Evolutionary conservation across 1,140 invertebrate genomes (phyloP).

Genomic region (Eriocheir sinensis): DNA sequence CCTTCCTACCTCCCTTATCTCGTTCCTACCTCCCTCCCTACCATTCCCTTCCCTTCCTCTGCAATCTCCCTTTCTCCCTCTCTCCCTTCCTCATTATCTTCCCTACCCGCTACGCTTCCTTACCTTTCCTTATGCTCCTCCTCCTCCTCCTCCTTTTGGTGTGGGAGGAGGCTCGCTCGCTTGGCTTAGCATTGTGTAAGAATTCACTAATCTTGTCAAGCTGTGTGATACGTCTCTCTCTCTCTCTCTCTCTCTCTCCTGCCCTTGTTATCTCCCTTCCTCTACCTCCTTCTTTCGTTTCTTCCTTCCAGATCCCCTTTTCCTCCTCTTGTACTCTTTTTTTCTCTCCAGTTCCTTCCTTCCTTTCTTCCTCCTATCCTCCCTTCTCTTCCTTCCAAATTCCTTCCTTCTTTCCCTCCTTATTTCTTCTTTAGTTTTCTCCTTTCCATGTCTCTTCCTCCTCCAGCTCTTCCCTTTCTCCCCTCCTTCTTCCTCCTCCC

Average conservation of each 20-base stretch:
- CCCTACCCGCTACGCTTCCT: not conserved
- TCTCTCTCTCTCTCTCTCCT: not conserved
- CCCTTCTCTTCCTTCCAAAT: too few species aligned
- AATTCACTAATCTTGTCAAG: not conserved
- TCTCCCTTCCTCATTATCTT: not conserved
- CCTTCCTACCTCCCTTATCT: not conserved
- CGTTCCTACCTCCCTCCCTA: not conserved
- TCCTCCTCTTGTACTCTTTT: constrained; percentile 8
- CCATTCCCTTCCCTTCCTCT: not conserved
- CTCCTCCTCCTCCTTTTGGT: not conserved
- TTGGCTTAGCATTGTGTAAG: not conserved
- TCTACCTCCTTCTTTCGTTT: not conserved
- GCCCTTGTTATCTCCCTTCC: not conserved
- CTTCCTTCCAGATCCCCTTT: not conserved
- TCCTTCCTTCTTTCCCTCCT: too few species aligned
- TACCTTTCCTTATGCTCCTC: not conserved
- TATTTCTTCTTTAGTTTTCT: too few species aligned
- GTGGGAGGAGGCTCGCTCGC: too few species aligned
- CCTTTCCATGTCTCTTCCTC: too few species aligned
- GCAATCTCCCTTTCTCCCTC: not conserved
- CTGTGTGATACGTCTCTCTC: not conserved
- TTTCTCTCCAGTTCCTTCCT: too few species aligned
- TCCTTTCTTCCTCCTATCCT: too few species aligned
- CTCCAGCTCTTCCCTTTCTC: too few species aligned
- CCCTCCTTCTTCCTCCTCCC: too few species aligned